Conservation (phyloP, 35 echinoderm and acorn worm genomes). For the Hemicentrotus pulcherrimus region DNA sequence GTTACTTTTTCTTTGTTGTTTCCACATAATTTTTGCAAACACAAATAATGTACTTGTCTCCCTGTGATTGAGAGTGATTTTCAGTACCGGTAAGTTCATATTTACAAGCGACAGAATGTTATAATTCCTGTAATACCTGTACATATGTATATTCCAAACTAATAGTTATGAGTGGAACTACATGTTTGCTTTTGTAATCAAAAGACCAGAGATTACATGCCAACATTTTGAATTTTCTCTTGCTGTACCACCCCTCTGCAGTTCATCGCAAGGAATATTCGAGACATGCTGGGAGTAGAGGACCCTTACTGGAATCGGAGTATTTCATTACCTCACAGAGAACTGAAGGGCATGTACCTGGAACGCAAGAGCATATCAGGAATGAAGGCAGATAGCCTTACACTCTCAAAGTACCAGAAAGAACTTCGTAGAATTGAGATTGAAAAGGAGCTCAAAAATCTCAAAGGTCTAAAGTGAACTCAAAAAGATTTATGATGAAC, state of each 20-base stretch:
- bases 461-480: neutral
- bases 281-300: slow-evolving; percentile 86
- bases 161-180: no score
- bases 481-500: neutral
- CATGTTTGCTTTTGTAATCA: no score
- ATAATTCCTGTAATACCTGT: no score
- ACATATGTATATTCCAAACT: no score
- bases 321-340: slow-evolving; percentile 85
- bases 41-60: no score
- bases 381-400: slow-evolving; percentile 73
- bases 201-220: no score
- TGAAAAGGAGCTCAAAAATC: slow-evolving; percentile 23
- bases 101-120: no score
- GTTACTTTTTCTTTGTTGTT: no score
- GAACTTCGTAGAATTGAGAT: slow-evolving; percentile 68
- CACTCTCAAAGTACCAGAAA: slow-evolving; percentile 84
- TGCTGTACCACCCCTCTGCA: slow-evolving; percentile 1
- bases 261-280: slow-evolving; percentile 80
- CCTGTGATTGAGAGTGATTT: no score
- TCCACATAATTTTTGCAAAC: no score
- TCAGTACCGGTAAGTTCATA: no score
- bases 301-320: slow-evolving; percentile 94
- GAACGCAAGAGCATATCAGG: slow-evolving; percentile 93
- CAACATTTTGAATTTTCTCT: neutral
- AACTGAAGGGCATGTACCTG: slow-evolving; percentile 92